Conservation (phyloP, 1,140 invertebrate genomes). For the Diorhabda elongata region DNA sequence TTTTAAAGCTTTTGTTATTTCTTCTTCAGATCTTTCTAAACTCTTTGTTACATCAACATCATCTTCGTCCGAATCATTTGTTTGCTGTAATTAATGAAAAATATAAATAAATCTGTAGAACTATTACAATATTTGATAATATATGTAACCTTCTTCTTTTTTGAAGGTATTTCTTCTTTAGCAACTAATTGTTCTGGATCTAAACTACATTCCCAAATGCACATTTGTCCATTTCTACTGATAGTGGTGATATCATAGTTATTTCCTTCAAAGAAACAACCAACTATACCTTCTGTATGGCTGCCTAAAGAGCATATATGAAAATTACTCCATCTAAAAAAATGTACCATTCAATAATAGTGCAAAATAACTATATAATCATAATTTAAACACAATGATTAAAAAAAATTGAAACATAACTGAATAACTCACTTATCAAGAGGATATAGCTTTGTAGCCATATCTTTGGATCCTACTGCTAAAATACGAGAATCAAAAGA, state of each 20-base stretch:
- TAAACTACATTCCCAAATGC: constrained; percentile 84
- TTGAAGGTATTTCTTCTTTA: constrained; percentile 43
- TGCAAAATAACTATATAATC: no score
- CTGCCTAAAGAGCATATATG: constrained; percentile 68
- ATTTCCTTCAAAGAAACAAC: constrained; percentile 83
- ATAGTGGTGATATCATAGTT: constrained; percentile 77
- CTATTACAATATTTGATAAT: no score
- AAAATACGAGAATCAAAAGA: constrained; percentile 84
- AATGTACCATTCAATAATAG: neutral
- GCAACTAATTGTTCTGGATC: constrained; percentile 61
- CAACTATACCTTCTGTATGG: constrained; percentile 77
- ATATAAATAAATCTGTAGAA: no score
- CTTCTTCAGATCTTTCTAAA: constrained; percentile 50
- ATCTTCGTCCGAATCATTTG: constrained; percentile 53
- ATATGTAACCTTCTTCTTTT: constrained; percentile 28
- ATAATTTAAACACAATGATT: no score
- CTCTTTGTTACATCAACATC: constrained; percentile 52
- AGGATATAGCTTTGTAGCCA: constrained; percentile 74
- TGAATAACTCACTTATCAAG: constrained; percentile 55
- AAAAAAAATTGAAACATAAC: no score
- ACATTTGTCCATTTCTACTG: constrained; percentile 63
- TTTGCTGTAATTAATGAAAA: constrained; percentile 15
- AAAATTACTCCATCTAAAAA: constrained; percentile 60
- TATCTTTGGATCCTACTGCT: constrained; percentile 83
- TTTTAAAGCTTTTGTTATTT: constrained; percentile 50